Base-by-base conservation (phyloP, 1,140 invertebrate genomes). In the Macrostomum lignano region DNA sequence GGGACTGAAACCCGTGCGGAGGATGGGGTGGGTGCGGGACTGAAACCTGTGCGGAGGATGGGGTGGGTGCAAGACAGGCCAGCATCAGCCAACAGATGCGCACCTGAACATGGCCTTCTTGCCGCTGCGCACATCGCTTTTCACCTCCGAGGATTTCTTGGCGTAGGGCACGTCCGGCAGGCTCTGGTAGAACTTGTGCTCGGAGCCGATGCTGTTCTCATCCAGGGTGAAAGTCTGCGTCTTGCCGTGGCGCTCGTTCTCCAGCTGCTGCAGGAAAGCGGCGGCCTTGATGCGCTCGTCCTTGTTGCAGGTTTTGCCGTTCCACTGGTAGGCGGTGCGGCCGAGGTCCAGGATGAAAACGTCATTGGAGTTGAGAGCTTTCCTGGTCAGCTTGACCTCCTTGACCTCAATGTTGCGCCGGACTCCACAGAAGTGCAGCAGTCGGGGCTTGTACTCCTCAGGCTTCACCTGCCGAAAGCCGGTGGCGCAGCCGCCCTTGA, bases 301-400 rank as follows among this genome's bases (percentile, higher is more conserved):
- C 36, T 48, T 52, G 38, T 44, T 52, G 23, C 36, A 40, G 5
- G 37, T 33, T 22, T 36, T 45, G 2, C 55, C 53, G 34, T 55
- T 55, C 54, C 71, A 82, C 6, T 81, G 68, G 43, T 68, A 72
- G 32, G 81, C 69, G 33, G 70, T 66, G 31, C 64, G 64, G 17
- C 72, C 72, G 17, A 66, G 57, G 53, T 86, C 79, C 42, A 86
- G 55, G 45, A 86, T 76, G 56, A 77, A 86, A 41, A 73, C 74
- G 48, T 86, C 79, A 4, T 72, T 74, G 49, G 71, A 71, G 55
- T 81, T 81, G 66, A 84, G 14, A 15, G 35, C 33, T 7, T 44
- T 38, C 25, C 36, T 42, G 14, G 17, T 26, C 13, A 43, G 34
- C 3, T 46, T 41, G 6, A 51, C 7, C 57, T 54, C 17, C 67